phyloP scores from a whole-genome alignment of 2,797 vertebrate genomes.

The Avahi laniger region DNA sequence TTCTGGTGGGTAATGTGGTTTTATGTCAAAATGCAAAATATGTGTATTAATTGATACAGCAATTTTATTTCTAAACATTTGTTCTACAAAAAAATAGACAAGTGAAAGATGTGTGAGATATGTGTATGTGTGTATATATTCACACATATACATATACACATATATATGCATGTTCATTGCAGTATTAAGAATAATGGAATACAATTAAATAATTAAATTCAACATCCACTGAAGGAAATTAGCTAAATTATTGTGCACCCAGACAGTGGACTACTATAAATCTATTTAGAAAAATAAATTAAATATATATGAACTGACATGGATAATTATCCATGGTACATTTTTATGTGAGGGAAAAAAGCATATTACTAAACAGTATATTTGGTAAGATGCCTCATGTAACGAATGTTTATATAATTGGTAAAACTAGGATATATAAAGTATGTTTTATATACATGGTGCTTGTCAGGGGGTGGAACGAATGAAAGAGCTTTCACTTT shows the following conservation, averaged over 20 bases:
- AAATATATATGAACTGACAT: neutral
- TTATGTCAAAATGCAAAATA: neutral
- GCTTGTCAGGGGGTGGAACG: neutral
- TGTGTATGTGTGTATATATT: accelerated
- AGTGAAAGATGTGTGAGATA: neutral
- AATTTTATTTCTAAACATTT: conserved; percentile 12
- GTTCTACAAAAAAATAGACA: neutral
- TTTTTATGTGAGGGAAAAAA: neutral
- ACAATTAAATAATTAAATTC: neutral
- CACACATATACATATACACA: accelerated
- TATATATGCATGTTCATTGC: neutral
- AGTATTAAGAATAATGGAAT: neutral
- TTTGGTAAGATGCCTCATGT: neutral
- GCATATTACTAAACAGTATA: neutral
- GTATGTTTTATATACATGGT: neutral
- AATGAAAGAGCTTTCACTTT: neutral
- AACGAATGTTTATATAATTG: neutral
- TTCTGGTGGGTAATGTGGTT: neutral
- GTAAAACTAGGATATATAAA: neutral
- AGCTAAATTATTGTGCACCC: neutral
- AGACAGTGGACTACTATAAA: neutral
- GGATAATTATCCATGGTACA: neutral
- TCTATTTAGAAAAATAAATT: neutral
- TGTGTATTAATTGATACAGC: neutral
- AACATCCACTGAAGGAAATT: neutral